These are phyloP conservation scores for Cheilosia vernalis DNA, from an alignment of 2,888 invertebrate genomes.

Conservation along the genomic window DNA sequence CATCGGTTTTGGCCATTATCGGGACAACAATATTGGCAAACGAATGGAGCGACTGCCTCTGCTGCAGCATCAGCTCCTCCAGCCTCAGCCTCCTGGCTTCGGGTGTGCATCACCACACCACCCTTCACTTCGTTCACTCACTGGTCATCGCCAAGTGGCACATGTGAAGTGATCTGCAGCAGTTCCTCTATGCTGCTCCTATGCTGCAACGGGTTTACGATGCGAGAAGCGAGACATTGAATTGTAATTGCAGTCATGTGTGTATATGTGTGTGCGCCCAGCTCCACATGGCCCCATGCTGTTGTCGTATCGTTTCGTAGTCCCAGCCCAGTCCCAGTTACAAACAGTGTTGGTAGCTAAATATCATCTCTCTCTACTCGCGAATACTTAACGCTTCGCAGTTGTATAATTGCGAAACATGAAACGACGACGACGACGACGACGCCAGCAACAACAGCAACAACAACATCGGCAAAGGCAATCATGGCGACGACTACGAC, in stretches of 20 bases:
- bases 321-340: slow-evolving; percentile 16
- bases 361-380: slow-evolving; percentile 26
- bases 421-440: slow-evolving; percentile 40
- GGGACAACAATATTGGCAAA: slow-evolving; percentile 47
- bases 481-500: slow-evolving; percentile 43
- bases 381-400: slow-evolving; percentile 54
- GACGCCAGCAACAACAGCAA: slow-evolving; percentile 15
- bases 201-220: slow-evolving; percentile 57
- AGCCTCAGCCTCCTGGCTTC: background rate
- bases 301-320: background rate
- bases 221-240: slow-evolving; percentile 61
- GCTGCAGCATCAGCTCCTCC: slow-evolving; percentile 12
- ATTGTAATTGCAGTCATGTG: slow-evolving; percentile 42
- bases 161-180: slow-evolving; percentile 54
- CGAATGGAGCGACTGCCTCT: slow-evolving; percentile 20
- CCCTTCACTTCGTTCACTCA: slow-evolving; percentile 23
- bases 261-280: background rate
- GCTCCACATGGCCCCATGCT: slow-evolving; percentile 45
- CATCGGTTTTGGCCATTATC: slow-evolving; percentile 41
- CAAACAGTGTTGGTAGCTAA: background rate
- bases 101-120: background rate
- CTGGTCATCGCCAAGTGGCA: slow-evolving; percentile 37
- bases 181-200: slow-evolving; percentile 22
- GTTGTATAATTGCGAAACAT: slow-evolving; percentile 68
- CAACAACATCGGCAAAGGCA: slow-evolving; percentile 30